Evolutionary conservation across 37 sponge, comb jelly and placozoan species (phyloP).

Genomic region (Aplysina aerophoba): DNA sequence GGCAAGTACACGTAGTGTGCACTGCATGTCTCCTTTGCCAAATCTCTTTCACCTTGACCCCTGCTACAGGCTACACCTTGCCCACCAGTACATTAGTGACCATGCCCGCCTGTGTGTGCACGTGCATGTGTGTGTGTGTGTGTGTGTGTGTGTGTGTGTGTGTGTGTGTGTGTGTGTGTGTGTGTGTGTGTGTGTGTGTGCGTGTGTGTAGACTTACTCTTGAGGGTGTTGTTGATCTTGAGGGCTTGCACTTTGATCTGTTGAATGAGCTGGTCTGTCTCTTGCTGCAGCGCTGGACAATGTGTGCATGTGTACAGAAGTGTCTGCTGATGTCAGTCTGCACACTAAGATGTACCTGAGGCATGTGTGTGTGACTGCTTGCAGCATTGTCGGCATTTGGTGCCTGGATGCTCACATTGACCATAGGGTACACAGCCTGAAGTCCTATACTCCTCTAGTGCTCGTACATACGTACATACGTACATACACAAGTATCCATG

Average conservation of each 20-base stretch:
- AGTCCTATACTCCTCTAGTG: too few relatives aligned
- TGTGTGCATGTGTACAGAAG: background rate
- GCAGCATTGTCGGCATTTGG: too few relatives aligned
- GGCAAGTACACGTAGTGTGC: too few relatives aligned
- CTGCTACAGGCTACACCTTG: background rate
- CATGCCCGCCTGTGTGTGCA: background rate
- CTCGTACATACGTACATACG: constrained; percentile 9
- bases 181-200: too few relatives aligned
- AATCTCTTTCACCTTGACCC: background rate
- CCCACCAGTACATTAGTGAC: background rate
- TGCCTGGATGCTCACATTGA: background rate
- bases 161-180: background rate
- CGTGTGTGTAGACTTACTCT: background rate
- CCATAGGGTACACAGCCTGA: too few relatives aligned
- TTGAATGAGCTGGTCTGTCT: constrained; percentile 27
- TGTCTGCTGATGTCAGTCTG: background rate
- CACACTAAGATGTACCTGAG: background rate
- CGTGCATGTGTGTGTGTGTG: background rate
- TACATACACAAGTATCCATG: constrained; percentile 16
- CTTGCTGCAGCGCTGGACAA: constrained; percentile 3
- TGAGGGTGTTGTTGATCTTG: constrained; percentile 27
- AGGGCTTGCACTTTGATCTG: constrained; percentile 35
- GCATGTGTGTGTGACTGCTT: too few relatives aligned
- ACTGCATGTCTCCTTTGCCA: background rate
- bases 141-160: constrained; percentile 19